phyloP scores from a whole-genome alignment of 2,888 invertebrate species.

The Mycalesis mineus region DNA sequence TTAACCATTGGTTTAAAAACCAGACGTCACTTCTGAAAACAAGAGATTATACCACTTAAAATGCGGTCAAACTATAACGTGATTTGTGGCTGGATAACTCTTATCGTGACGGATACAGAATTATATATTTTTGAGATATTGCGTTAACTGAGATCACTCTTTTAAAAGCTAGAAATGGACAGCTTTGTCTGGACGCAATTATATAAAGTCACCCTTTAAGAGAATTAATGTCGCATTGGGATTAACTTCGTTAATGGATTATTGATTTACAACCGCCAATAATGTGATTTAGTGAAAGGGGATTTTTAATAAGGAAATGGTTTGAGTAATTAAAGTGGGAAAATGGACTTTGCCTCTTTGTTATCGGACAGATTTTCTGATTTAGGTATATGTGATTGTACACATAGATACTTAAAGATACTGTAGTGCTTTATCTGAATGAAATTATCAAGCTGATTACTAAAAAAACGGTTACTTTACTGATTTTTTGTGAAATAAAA shows the following conservation, averaged over 20 bases:
- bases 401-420: too few species aligned
- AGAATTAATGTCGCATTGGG: constrained; percentile 20
- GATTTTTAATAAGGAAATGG: constrained; percentile 10
- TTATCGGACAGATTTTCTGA: background rate
- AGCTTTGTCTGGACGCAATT: background rate
- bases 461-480: too few species aligned
- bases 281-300: background rate
- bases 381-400: background rate
- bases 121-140: too few species aligned
- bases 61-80: too few species aligned
- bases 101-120: too few species aligned
- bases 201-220: constrained; percentile 13
- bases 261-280: constrained; percentile 22
- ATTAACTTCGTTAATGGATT: constrained; percentile 29
- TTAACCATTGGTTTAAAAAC: too few species aligned
- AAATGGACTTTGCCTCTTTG: background rate
- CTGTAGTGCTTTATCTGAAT: too few species aligned
- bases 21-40: too few species aligned
- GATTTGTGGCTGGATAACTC: too few species aligned
- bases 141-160: background rate
- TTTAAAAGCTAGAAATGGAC: background rate
- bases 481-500: too few species aligned
- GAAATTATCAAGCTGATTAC: too few species aligned
- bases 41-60: too few species aligned
- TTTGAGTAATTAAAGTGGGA: constrained; percentile 4